Evolutionary conservation across 2,797 vertebrate genomes (phyloP).

Genomic region (Loris lydekkerianus): DNA sequence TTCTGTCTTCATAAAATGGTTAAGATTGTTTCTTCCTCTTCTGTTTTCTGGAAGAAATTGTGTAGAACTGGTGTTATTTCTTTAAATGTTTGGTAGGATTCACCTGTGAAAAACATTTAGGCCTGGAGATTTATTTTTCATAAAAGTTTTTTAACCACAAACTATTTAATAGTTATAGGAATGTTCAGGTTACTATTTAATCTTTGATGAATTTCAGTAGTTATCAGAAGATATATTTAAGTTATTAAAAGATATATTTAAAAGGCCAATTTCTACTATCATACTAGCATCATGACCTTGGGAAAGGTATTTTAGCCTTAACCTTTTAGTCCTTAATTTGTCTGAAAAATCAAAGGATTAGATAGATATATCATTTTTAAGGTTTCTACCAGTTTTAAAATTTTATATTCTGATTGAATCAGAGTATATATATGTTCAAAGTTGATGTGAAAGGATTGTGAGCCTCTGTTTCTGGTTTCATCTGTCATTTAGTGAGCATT

Average conservation of each 20-base stretch:
- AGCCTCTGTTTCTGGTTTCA: conserved; percentile 56
- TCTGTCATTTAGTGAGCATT: conserved; percentile 57
- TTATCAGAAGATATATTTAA: conserved; percentile 46
- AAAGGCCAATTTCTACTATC: conserved; percentile 48
- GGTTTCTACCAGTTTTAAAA: conserved; percentile 45
- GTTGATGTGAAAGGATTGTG: conserved; percentile 47
- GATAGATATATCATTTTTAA: conserved; percentile 55
- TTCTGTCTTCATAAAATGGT: conserved; percentile 59
- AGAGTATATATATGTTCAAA: conserved; percentile 65
- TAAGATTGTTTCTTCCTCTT: neutral
- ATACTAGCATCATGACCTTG: conserved; percentile 36
- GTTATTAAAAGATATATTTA: conserved; percentile 49
- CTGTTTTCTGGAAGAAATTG: conserved; percentile 21
- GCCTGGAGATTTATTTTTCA: conserved; percentile 43
- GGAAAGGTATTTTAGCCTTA: conserved; percentile 50
- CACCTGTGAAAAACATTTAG: conserved; percentile 58
- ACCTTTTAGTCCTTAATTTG: conserved; percentile 50
- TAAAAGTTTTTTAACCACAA: neutral
- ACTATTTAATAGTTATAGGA: conserved; percentile 39
- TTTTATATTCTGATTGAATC: conserved; percentile 42
- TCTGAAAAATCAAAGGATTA: conserved; percentile 61
- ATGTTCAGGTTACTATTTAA: conserved; percentile 63
- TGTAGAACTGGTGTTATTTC: conserved; percentile 62
- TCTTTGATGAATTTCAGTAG: conserved; percentile 42
- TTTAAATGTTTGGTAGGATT: conserved; percentile 70